Evolutionary conservation across 2,888 invertebrate species (phyloP), one percentile per base, ranked within the genome.

Genomic region (Himalopsyche anomala): DNA sequence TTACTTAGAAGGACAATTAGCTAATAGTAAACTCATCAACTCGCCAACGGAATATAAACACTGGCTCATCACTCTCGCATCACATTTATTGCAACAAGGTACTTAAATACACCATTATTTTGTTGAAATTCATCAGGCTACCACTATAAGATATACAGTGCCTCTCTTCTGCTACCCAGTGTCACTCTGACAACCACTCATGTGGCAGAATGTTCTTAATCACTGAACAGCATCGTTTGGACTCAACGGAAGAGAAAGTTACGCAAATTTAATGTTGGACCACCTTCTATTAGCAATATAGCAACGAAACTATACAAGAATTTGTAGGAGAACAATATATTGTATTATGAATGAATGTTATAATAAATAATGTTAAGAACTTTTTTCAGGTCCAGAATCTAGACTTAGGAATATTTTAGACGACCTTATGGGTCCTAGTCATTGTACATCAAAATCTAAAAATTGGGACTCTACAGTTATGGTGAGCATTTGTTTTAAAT

Each of bases 351-450:
- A 45, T 9, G 0, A 51, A 51, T 15, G 15, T 51, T 12, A 15
- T 0, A 19, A 62, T 62, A 62, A 15, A 62, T 62, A 62, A 19
- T 62, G 28, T 62, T 11, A 17, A 11, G 62, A 74, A 38, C 36
- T 17, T 84, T 2, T 91, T 92, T 87, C 90, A 95, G 95, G 95
- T 81, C 93, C 95, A 28, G 97, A 97, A 91, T 94, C 94, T 85
- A 94, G 96, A 89, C 91, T 98, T 84, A 93, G 97, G 85, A 92
- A 94, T 84, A 94, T 97, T 89, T 93, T 97, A 89, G 96, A 97
- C 91, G 96, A 97, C 90, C 93, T 98, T 90, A 92, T 98, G 89
- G 97, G 97, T 0, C 96, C 97, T 36, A 94, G 95, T 89, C 96
- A 96, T 90, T 92, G 94, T 87, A 93, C 94, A 1, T 94, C 94